Conservation (phyloP, 2,797 vertebrate species). For the Momotus momota region DNA sequence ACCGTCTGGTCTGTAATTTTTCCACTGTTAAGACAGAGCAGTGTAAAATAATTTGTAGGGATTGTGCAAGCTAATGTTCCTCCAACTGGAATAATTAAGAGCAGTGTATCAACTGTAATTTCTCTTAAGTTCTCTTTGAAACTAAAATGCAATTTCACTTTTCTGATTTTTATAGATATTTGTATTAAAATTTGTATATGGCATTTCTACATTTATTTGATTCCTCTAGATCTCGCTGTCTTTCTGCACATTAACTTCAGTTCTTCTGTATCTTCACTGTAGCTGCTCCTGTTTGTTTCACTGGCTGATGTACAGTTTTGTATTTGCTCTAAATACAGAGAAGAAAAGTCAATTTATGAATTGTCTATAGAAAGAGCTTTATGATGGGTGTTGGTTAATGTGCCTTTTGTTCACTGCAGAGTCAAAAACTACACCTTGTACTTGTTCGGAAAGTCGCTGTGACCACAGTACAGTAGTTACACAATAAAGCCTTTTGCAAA, state of each 20-base stretch:
- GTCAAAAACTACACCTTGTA: not conserved
- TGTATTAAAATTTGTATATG: constrained; percentile 68
- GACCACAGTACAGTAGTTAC: not conserved
- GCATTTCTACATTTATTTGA: not conserved
- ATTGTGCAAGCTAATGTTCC: not conserved
- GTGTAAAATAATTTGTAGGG: not conserved
- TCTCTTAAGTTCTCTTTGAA: constrained; percentile 1
- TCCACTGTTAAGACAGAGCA: not conserved
- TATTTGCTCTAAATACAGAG: constrained; percentile 7
- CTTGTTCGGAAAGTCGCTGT: not conserved
- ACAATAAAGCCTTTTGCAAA: constrained; percentile 68
- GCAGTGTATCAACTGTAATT: not conserved
- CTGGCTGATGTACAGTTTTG: not conserved
- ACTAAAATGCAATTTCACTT: constrained; percentile 11
- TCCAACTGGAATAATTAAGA: constrained; percentile 26
- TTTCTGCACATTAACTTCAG: not conserved
- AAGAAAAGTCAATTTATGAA: not conserved
- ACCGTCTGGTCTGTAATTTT: not conserved
- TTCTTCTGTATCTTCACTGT: not conserved
- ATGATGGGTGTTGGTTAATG: constrained; percentile 19
- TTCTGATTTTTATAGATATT: constrained; percentile 66
- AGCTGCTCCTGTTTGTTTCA: not conserved
- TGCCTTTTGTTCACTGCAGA: constrained; percentile 59
- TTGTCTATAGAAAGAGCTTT: constrained; percentile 9
- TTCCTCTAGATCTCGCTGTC: not conserved